Evolutionary conservation across 2,797 vertebrate genomes (phyloP).

Genomic region (Strix occidentalis): DNA sequence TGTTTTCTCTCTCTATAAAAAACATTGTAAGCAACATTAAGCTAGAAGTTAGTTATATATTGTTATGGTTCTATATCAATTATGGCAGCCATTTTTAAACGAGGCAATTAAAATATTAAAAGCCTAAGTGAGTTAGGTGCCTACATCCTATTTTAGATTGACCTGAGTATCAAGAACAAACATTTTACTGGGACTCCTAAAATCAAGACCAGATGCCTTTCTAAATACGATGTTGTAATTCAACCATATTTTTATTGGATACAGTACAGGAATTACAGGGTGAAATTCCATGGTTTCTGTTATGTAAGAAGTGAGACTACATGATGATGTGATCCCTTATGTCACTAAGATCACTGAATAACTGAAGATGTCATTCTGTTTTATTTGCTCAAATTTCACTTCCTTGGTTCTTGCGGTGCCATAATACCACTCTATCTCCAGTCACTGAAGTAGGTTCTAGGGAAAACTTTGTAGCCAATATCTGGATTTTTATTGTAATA

Average conservation of each 20-base stretch:
- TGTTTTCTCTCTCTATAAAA: not conserved
- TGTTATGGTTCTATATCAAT: not conserved
- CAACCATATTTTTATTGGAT: conserved; percentile 51
- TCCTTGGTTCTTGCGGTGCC: not conserved
- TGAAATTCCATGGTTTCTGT: conserved; percentile 19
- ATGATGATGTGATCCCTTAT: not conserved
- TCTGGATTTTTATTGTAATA: not conserved
- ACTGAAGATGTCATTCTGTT: not conserved
- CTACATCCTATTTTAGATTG: not conserved
- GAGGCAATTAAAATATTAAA: not conserved
- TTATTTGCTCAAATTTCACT: not conserved
- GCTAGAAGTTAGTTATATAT: not conserved
- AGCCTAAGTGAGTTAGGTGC: not conserved
- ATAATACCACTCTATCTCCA: not conserved
- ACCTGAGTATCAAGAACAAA: not conserved
- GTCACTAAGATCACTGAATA: not conserved
- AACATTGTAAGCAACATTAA: not conserved
- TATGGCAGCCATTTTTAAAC: not conserved
- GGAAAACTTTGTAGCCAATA: not conserved
- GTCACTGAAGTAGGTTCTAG: not conserved
- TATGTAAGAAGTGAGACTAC: conserved; percentile 14
- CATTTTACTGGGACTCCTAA: not conserved
- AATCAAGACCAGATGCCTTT: conserved; percentile 46
- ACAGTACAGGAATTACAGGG: conserved; percentile 7
- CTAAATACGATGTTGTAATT: conserved; percentile 14